Base-by-base conservation (phyloP, 2,797 vertebrate species). In the Thunnus albacares region DNA sequence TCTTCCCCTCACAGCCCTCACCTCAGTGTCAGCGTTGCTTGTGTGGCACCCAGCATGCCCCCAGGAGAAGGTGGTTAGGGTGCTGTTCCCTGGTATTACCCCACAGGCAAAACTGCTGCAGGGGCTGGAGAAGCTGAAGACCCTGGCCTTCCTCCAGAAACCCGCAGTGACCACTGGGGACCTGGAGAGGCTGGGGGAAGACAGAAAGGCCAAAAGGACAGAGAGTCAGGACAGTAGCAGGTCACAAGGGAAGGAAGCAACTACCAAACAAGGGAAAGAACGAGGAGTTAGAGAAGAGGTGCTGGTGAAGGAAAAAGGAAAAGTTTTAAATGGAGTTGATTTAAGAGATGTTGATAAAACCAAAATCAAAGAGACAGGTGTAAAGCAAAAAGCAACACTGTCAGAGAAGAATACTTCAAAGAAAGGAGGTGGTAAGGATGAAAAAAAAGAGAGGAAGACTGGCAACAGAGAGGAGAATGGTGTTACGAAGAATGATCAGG, bases 1-100 rank as follows among this genome's bases (percentile, higher is more conserved):
- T 12, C 72, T 90, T 8, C 97, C 98, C 82, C 93, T 99, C 71
- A 88, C 89, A 0, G 74, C 85, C 13, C 57, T 96, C 9, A 93
- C 94, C 0, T 98, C 97, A 0, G 90, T 96, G 75, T 97, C 96
- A 0, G 97, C 96, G 0, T 93, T 99, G 75, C 95, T 99, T 0
- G 97, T 98, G 38, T 99, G 98, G 98, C 97, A 97, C 87, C 98
- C 98, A 0, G 96, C 96, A 0, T 96, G 93, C 74, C 95, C 95
- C 26, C 85, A 88, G 0, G 98, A 99, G 81, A 99, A 99, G 90
- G 97, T 99, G 26, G 96, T 99, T 68, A 94, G 98, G 0, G 97
- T 97, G 47, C 91, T 99, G 0, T 99, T 99, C 70, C 97, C 98
- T 0, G 98, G 98, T 6, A 94, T 96, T 55, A 97, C 98, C 0